These are phyloP conservation scores for Leucosticte australis DNA, from an alignment of 2,113 vertebrate genomes.

Conservation along the genomic window DNA sequence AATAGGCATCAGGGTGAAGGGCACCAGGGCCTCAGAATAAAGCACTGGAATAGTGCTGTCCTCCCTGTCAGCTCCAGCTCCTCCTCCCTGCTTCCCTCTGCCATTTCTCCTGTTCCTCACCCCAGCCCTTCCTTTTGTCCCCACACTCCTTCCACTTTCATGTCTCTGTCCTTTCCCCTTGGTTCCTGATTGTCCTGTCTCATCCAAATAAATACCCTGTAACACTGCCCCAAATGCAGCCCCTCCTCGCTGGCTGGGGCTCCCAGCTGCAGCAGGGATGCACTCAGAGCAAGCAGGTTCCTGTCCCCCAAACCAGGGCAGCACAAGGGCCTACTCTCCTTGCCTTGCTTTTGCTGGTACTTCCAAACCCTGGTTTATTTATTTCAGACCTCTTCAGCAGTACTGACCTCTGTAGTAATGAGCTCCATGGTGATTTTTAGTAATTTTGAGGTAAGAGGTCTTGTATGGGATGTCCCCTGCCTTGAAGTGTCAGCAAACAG, in stretches of 20 bases:
- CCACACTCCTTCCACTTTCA: background rate
- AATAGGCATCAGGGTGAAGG: constrained; percentile 70
- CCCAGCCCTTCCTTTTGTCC: background rate
- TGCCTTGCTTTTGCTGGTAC: background rate
- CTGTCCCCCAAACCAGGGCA: background rate
- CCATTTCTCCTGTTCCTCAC: background rate
- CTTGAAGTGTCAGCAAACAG: background rate
- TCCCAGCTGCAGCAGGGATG: background rate
- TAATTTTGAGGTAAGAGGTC: background rate
- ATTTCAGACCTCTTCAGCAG: background rate
- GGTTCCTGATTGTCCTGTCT: background rate
- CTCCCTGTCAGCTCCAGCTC: background rate
- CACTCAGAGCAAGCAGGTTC: background rate
- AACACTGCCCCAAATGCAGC: background rate
- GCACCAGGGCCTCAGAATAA: background rate
- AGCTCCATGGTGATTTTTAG: background rate
- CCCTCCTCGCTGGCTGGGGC: rapidly evolving
- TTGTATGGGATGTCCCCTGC: background rate
- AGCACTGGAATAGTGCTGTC: background rate
- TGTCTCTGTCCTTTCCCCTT: background rate
- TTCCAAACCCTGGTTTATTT: background rate
- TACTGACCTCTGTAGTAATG: background rate
- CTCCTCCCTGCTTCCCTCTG: constrained; percentile 27
- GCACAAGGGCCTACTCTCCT: background rate
- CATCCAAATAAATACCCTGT: background rate